Base-by-base conservation (phyloP, 1,140 invertebrate genomes). In the Hesperophylax magnus region DNA sequence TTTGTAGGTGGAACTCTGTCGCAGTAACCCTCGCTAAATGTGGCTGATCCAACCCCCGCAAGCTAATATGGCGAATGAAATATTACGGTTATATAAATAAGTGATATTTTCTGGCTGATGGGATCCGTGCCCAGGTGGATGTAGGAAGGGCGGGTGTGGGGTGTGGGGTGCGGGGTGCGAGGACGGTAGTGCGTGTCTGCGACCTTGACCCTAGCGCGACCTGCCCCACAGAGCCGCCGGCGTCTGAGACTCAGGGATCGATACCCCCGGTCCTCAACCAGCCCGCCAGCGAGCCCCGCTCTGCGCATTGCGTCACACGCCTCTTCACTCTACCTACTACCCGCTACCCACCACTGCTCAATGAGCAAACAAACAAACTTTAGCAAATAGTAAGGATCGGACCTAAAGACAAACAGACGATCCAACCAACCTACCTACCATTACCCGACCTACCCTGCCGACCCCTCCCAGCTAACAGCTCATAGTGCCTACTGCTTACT, bases 221-320 rank as follows among this genome's bases (percentile, higher is more conserved):
- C 77, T 78, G 77, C 77, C 77, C 77, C 63, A 78, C 77, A 78
- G 77, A 61, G 22, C 47, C 61, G 58, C 15, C 61, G 63, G 60
- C 63, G 77, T 78, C 63, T 69, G 77, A 27, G 60, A 39, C 60
- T 39, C 60, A 39, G 77, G 54, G 74, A 76, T 76, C 74, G 74
- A 76, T 76, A 76, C 54, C 74, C 74, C 24, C 74, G 14, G n/a
- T 8, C 76, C 58, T 15, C 31, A 17, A 7, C 75, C 27, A 11
- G 4, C 54, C 27, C 3, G 27, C 27, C 11, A 11, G 31, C 47
- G 39, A 18, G n/a, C 15, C 27, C 65, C 31, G 14, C 65, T 3
- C 52, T 78, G 77, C 77, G 77, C 77, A 78, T 78, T 78, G 77
- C 77, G 77, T 78, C 77, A 78, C 77, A 78, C 60, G n/a, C 77